Base-by-base conservation (phyloP, 1,140 invertebrate genomes). In the Camponotus vicinus region DNA sequence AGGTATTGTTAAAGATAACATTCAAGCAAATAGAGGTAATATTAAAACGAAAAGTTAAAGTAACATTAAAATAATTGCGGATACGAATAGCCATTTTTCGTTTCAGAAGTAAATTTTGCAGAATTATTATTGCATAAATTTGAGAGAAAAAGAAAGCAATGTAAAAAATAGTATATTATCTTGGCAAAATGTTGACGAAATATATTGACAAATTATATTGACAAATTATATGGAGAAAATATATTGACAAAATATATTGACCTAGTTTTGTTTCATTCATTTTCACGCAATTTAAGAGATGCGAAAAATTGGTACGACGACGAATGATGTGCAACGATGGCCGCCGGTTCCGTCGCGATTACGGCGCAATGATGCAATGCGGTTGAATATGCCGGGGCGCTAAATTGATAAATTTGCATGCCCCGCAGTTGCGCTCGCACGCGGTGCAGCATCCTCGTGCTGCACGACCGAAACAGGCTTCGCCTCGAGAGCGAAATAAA, bases 381-480 rank as follows among this genome's bases (percentile, higher is more conserved):
- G 87, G 90, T 93, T 87, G 92, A 93, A 85, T 92, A 89, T 90
- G 91, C 69, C 88, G 86, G 87, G 89, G 34, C 87, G 87, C 88
- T 94, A 93, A 94, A 94, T 94, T 95, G 93, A 94, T 95, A 94
- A 94, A 95, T 95, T 93, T 94, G 93, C 93, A 93, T 93, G 92
- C 90, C 88, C 69, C 55, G 9, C 18, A 32, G 57, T 64, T 37
- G 40, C 55, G 40, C 42, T 83, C 69, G 79, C 42, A 75, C 7
- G 32, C 55, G n/a, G 40, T 34, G 55, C 64, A 40, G 21, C 57
- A 49, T 37, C 57, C 79, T 32, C 55, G 40, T 75, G 55, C 42
- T 49, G 55, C 11, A 61, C 57, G 57, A 75, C 37, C 52, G 52
- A 71, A 82, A 71, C 67, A 27, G 69, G 69, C 45, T 61, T 73